Evolutionary conservation across 2,888 invertebrate genomes (phyloP), one percentile per base, ranked within the genome.

Genomic region (Perdita meconis): DNA sequence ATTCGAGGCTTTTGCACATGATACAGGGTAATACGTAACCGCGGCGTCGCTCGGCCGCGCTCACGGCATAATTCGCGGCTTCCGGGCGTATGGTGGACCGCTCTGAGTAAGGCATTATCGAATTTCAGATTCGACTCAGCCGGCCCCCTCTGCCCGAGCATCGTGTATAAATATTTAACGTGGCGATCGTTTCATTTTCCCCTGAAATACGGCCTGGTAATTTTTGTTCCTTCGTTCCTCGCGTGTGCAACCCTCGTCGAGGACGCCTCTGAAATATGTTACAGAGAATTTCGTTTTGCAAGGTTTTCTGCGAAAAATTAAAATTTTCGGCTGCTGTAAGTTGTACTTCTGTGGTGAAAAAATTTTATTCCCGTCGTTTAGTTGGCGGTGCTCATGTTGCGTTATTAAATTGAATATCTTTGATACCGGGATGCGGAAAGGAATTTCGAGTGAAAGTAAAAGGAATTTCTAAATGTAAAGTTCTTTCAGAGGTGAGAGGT

Each of bases 91-190:
- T 87, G 82, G 77, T 78, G 85, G 82, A 82, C 84, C 78, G 78
- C 76, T 82, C 83, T 89, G 90, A 91, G 88, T 90, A 87, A 91
- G 91, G 91, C 91, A 91, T 91, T 90, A 91, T 90, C 91, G 89
- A 91, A 91, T 91, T 91, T 91, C 87, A 88, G 90, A 91, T 91
- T 91, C 89, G 91, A 89, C 80, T 87, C 90, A 88, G 78, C 83
- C 87, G 64, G 83, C 88, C 88, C 86, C 82, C 85, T 74, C 51
- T 30, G 55, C 72, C 56, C 70, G 53, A 56, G 40, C 67, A 59
- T 47, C 73, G 81, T 85, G 81, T 89, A 88, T 89, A 90, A 90
- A 90, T 90, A 90, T 90, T 90, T 87, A 87, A 89, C 86, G 85
- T 79, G 79, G 53, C 86, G 84, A 85, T 87, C 86, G 83, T 87